Conservation (phyloP, 2,888 invertebrate genomes). For the Synergus japonicus region DNA sequence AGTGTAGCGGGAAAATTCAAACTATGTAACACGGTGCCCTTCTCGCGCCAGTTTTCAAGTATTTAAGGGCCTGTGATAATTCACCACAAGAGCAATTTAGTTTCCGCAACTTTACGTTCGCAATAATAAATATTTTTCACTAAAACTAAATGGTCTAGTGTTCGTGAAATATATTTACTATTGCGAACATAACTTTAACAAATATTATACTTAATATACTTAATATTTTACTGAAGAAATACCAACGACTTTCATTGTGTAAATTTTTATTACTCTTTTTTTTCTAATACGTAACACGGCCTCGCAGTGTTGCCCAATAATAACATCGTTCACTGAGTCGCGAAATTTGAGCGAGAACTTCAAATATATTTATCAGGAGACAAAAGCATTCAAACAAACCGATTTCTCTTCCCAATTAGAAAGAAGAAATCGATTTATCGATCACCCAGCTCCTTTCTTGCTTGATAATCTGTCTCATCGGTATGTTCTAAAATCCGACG, state of each 20-base stretch:
- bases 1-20: no score
- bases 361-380: conserved; percentile 11
- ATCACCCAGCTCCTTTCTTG: not conserved
- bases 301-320: conserved; percentile 61
- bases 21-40: no score
- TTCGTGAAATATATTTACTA: no score
- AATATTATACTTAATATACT: no score
- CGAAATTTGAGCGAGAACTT: conserved; percentile 32
- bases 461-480: not conserved
- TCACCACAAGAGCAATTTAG: no score
- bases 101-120: no score
- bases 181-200: no score
- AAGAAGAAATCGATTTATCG: conserved; percentile 1
- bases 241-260: conserved; percentile 43
- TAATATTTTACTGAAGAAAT: not conserved
- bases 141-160: no score
- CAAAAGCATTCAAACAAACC: conserved; percentile 1
- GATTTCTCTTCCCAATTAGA: not conserved
- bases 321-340: conserved; percentile 53
- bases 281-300: conserved; percentile 67
- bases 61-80: no score
- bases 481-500: conserved; percentile 4
- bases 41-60: no score
- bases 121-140: no score
- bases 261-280: conserved; percentile 68